Conservation (phyloP, 2,113 vertebrate species). For the Pavo muticus region DNA sequence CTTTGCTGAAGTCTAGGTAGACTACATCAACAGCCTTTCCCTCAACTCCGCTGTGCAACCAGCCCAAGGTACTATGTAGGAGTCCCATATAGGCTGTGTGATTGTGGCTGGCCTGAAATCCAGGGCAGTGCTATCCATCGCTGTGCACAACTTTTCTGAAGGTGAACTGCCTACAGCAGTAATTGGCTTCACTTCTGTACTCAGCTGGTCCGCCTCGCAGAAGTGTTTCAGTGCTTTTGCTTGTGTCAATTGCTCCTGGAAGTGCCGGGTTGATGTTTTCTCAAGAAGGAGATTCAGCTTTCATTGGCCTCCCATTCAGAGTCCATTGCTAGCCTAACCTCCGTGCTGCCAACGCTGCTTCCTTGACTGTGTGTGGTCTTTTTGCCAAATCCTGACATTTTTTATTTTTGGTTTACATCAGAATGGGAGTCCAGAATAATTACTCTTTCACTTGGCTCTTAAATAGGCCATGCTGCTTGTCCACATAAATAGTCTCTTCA, state of each 20-base stretch:
- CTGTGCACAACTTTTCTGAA: neutral
- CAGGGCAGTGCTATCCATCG: neutral
- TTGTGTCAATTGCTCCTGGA: neutral
- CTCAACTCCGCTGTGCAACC: accelerated
- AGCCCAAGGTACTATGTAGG: accelerated
- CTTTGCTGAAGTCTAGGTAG: too few relatives aligned
- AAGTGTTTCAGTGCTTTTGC: neutral
- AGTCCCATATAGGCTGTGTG: accelerated
- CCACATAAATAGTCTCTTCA: conserved; percentile 49
- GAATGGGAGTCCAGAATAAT: conserved; percentile 50
- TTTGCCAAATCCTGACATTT: neutral
- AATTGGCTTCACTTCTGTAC: neutral
- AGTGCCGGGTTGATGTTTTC: neutral
- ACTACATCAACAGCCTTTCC: too few relatives aligned
- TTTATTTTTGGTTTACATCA: conserved; percentile 41
- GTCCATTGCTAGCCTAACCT: neutral
- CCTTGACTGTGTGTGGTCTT: conserved; percentile 49
- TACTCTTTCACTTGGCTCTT: conserved; percentile 44
- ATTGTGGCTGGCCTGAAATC: neutral
- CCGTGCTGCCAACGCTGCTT: neutral
- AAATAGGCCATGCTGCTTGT: conserved; percentile 30
- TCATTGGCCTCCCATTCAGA: neutral
- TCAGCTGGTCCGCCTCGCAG: neutral
- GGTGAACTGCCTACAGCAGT: neutral
- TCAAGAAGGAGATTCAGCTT: neutral